A percentile compares a stretch with the other conserved stretches of the same genome.
These are phyloP conservation scores for Mesocricetus auratus DNA, from an alignment of 2,113 vertebrate genomes.

Conservation along the genomic window DNA sequence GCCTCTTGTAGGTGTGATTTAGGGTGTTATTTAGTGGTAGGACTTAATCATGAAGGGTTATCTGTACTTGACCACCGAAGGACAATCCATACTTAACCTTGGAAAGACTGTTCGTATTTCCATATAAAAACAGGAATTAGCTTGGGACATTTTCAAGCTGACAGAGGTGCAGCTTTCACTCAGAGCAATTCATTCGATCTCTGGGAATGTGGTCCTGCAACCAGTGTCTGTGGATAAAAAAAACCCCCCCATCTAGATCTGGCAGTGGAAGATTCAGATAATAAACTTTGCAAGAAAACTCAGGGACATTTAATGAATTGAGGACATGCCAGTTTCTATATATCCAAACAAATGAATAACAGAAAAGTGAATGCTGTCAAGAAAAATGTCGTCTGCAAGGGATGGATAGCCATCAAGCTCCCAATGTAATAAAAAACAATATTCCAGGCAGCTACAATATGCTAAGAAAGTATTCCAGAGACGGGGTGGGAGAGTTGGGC, in stretches of 20 bases:
- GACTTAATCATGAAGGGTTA: not conserved
- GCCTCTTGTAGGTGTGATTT: not conserved
- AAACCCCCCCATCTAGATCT: not conserved
- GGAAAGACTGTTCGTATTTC: not conserved
- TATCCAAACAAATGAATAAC: not conserved
- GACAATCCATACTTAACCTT: not conserved
- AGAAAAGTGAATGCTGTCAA: not conserved
- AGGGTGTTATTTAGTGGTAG: not conserved
- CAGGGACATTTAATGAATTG: constrained; percentile 10
- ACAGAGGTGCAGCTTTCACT: not conserved
- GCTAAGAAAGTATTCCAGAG: not conserved
- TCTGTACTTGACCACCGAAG: not conserved
- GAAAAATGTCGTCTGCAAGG: not conserved
- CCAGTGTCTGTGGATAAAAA: not conserved
- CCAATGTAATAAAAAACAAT: not conserved
- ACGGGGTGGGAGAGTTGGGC: too few relatives aligned
- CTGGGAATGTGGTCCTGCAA: not conserved
- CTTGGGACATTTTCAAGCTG: not conserved
- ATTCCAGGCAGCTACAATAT: not conserved
- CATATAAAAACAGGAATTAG: not conserved
- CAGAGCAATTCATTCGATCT: not conserved
- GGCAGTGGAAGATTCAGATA: not conserved
- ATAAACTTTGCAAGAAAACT: not conserved
- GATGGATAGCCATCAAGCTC: not conserved
- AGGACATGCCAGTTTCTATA: not conserved